Evolutionary conservation across 2,888 invertebrate species (phyloP), one percentile per base, ranked within the genome.

Genomic region (Hypena proboscidalis): DNA sequence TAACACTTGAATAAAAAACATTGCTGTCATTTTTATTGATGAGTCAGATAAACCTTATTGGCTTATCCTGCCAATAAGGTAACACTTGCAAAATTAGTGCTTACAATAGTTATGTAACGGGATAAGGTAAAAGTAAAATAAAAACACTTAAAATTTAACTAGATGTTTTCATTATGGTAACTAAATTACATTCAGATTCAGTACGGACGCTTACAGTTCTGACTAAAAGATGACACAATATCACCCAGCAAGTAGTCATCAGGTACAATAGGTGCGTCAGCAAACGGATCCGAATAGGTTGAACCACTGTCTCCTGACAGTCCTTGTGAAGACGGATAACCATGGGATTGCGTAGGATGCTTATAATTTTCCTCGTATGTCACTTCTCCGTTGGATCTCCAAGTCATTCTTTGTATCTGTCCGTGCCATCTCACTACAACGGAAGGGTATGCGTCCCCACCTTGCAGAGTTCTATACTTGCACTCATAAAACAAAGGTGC

Each of bases 401-500:
- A 64, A 9, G 63, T 55, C 11, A 63, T n/a, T 31, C 65, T 67
- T n/a, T 67, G 65, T 1, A 71, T 30, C 30, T 69, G 53, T 15
- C 65, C 60, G 3, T 67, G 62, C 71, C 72, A 80, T 33, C 57
- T 70, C 17, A 81, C 67, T 2, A 83, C 49, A 0, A 78, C 72
- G 0, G 79, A 80, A 1, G 80, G 80, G n/a, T 75, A 76, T 0
- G 66, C 54, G 22, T 80, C 74, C 0, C 58, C 67, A 1, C 49
- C 57, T 34, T 69, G 61, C 22, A 81, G 41, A 4, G 68, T 66
- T 47, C 73, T 69, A 2, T 71, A 65, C 3, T 49, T 61, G 39
- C 83, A 82, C 2, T 61, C 42, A n/a, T 71, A 65, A 33, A 44
- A 48, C 9, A 80, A 59, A 4, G 67, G 57, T 2, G 52, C 45